Evolutionary conservation across 2,888 invertebrate species (phyloP).

Genomic region (Chaitophorus viminalis): DNA sequence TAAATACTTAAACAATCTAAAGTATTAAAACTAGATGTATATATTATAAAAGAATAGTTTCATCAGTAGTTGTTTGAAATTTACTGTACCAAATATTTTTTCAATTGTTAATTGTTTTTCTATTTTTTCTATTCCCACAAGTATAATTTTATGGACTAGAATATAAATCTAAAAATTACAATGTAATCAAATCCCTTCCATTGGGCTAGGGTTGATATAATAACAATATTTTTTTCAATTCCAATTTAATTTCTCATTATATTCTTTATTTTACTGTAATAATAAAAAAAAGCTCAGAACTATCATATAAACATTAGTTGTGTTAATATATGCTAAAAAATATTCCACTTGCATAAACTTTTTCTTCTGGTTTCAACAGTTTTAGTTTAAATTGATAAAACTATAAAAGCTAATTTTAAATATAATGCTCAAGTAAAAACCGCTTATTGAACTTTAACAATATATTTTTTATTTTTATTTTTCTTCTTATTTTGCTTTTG

Average conservation of each 20-base stretch:
- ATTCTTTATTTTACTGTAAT: neutral
- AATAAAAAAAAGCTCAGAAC: neutral
- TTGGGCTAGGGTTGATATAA: too few species aligned
- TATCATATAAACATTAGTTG: neutral
- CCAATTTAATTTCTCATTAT: neutral
- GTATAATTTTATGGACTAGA: too few species aligned
- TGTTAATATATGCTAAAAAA: neutral
- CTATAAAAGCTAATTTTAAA: neutral
- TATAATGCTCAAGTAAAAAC: neutral
- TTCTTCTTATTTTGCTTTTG: too few species aligned
- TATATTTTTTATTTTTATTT: too few species aligned
- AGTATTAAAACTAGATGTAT: neutral
- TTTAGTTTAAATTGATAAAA: neutral
- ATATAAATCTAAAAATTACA: too few species aligned
- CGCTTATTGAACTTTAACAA: neutral
- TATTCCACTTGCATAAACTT: conserved; percentile 1
- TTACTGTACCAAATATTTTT: too few species aligned
- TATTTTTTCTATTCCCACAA: too few species aligned
- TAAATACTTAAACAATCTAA: neutral
- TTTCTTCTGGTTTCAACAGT: neutral
- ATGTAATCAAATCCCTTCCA: too few species aligned
- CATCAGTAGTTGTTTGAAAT: too few species aligned
- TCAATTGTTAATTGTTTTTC: too few species aligned
- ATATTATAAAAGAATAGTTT: neutral
- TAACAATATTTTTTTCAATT: too few species aligned